These are phyloP conservation scores for Aphaenogaster floridana DNA, from an alignment of 1,140 invertebrate genomes.

Conservation along the genomic window DNA sequence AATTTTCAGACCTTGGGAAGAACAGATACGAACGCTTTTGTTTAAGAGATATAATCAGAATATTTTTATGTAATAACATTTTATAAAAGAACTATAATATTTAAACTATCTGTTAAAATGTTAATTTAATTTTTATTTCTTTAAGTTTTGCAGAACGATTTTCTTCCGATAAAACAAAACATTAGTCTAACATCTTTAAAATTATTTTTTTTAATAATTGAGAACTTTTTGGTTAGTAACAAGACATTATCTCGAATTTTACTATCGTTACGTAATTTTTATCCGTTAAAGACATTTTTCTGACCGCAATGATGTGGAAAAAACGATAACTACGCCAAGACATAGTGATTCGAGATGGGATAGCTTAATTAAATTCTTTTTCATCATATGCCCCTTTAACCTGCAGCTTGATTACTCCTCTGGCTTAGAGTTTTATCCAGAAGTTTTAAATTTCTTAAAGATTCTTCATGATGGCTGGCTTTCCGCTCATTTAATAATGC, in stretches of 20 bases:
- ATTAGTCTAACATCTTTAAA: neutral
- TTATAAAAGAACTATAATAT: neutral
- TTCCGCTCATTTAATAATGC: conserved; percentile 50
- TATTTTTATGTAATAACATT: neutral
- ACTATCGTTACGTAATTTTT: neutral
- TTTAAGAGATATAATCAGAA: neutral
- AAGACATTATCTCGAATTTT: neutral
- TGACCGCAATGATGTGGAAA: neutral
- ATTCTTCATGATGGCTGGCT: conserved; percentile 23
- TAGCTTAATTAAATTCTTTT: conserved; percentile 55
- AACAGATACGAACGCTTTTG: neutral
- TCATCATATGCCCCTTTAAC: conserved; percentile 20
- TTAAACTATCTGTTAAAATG: neutral
- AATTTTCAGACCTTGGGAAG: neutral
- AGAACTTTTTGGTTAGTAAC: neutral
- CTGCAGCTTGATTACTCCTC: conserved; percentile 24
- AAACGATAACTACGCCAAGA: neutral
- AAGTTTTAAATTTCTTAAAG: conserved; percentile 57
- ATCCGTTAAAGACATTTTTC: neutral
- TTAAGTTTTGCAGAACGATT: neutral
- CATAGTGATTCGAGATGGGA: conserved; percentile 9
- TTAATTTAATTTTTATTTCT: neutral
- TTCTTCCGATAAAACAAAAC: neutral
- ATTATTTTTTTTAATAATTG: neutral
- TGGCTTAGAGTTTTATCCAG: conserved; percentile 34